phyloP scores from a whole-genome alignment of 2,888 invertebrate genomes.

The Clepsis dumicolana region DNA sequence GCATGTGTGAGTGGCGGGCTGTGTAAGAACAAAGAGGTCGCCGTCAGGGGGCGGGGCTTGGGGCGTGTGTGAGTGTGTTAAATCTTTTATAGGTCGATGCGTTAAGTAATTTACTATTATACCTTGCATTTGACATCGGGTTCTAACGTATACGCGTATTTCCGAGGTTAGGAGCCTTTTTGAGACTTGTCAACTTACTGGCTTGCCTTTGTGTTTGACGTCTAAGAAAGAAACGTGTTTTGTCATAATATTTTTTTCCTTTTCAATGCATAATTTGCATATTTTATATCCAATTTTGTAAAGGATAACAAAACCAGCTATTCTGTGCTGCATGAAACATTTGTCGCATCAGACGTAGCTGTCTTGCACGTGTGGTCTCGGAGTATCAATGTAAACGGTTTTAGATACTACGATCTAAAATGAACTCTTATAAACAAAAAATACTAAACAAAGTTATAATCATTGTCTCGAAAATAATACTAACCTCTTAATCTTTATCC shows the following conservation, averaged over 20 bases:
- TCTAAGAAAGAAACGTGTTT: not conserved
- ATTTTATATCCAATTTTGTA: not conserved
- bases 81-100: slow-evolving; percentile 85
- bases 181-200: slow-evolving; percentile 15
- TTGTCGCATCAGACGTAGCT: no score
- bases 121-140: slow-evolving; percentile 76
- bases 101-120: slow-evolving; percentile 85
- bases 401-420: no score
- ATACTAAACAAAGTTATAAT: no score
- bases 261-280: not conserved
- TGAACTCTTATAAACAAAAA: no score
- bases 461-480: no score
- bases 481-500: no score
- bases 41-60: slow-evolving; percentile 65
- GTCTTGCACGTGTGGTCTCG: no score
- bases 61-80: slow-evolving; percentile 62
- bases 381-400: no score
- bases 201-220: not conserved
- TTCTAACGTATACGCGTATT: slow-evolving; percentile 47
- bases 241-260: not conserved
- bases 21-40: slow-evolving; percentile 70
- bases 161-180: slow-evolving; percentile 43
- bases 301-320: no score
- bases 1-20: slow-evolving; percentile 62
- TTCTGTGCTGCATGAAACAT: no score